Evolutionary conservation across 2,113 vertebrate species (phyloP), one percentile per base, ranked within the genome.

Genomic region (Cryptomyrus ogoouensis): DNA sequence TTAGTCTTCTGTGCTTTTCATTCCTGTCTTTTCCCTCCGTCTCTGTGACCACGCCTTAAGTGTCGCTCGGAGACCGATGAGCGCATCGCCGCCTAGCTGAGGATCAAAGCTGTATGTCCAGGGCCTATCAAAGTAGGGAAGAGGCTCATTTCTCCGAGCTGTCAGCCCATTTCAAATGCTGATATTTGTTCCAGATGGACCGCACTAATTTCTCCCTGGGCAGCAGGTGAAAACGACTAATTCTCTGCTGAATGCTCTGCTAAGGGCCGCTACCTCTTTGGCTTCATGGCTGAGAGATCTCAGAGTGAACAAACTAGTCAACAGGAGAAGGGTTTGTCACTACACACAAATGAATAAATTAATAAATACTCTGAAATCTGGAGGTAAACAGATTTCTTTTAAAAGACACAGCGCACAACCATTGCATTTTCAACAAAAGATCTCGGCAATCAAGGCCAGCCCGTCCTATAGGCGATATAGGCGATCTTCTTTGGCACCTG

Each of bases 51-150:
- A 89, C 19, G 31, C 85, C 88, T 77, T 19, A 86, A 52, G 56
- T 46, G 84, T 17, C 27, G 44, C n/a, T 47, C 53, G 2, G 80
- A 47, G 80, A 88, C 62, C 56, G 10, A 44, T 39, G 88, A 74
- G 70, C 88, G 8, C 44, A 91, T 56, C 46, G 24, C 47, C 35
- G 27, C 56, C 88, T 89, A 88, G 77, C 53, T 8, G 6, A 50
- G 62, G 80, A 90, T 90, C 88, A 90, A 66, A 90, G 90, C 53
- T 50, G 27, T 52, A 42, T 46, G 35, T 85, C 80, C 62, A 24
- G 39, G 88, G 53, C 56, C 88, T 46, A 85, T 80, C 7, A 80
- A 52, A 90, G 88, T 27, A 74, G 42, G 77, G 74, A 86, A 44
- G 66, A 84, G 70, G 39, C 90, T 70, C 49, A 24, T 90, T 89